Base-by-base conservation (phyloP, 2,888 invertebrate genomes). In the Tenthredo distinguenda region DNA sequence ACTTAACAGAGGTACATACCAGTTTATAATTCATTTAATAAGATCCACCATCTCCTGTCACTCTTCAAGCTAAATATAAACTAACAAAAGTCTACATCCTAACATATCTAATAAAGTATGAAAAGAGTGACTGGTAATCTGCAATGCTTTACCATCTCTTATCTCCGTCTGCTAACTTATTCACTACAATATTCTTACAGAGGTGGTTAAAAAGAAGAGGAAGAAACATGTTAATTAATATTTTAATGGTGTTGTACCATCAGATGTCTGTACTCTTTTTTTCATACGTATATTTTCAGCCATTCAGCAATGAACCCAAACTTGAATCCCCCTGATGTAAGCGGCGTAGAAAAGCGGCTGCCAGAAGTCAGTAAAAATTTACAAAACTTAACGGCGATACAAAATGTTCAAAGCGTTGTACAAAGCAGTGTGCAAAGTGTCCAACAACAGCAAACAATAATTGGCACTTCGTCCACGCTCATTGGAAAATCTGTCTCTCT, bases 401-500 rank as follows among this genome's bases (percentile, higher is more conserved):
- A 93, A 43, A 91, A 85, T 86, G 88, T 91, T 74, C 92, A 91
- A 84, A 91, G 90, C 88, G 90, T 92, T 12, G 91, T 91, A 71
- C 92, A 91, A 84, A 91, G 90, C 88, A 89, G 91, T 15, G 91
- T 91, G 5, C 91, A 92, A 65, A 92, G 91, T 86, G 92, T 93
- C 40, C 93, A 92, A 81, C 89, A 93, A 1, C 88, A 90, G 0
- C 92, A 91, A 85, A 88, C 90, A 37, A 88, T 91, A 31, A 90
- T 91, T 5, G 90, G 92, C 43, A 90, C 92, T 18, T 84, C 92
- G 15, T 86, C 89, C 7, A 89, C 89, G 21, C 88, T 93, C 12
- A 89, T 93, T 15, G 92, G 93, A 12, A 93, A 93, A 87, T 91
- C 93, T 0, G 91, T 93, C 77, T 91, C 93, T 0, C 84, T 93